Evolutionary conservation across 2,113 vertebrate genomes (phyloP).

Genomic region (Dasyornis broadbenti): DNA sequence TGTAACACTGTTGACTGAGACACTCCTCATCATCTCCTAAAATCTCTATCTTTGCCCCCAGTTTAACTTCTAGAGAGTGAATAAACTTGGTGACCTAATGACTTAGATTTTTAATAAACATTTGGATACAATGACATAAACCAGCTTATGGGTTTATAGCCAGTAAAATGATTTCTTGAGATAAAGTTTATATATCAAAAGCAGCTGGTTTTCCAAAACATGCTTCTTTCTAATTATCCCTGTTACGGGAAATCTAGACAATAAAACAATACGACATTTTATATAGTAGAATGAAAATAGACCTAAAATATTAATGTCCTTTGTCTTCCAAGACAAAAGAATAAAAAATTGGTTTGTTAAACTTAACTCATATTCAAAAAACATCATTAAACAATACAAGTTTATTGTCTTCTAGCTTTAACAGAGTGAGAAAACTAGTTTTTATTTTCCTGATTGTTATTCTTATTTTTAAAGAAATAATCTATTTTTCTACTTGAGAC

Average conservation of each 20-base stretch:
- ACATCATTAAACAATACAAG: neutral
- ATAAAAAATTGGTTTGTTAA: neutral
- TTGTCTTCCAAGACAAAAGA: neutral
- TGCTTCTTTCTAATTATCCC: neutral
- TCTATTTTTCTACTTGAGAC: neutral
- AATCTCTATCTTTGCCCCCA: neutral
- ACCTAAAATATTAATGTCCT: neutral
- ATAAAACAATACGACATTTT: neutral
- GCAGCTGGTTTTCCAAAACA: neutral
- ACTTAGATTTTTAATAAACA: neutral
- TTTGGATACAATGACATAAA: neutral
- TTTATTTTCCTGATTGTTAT: neutral
- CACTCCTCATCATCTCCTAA: neutral
- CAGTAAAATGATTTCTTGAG: neutral
- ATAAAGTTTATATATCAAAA: neutral
- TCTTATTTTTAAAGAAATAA: neutral
- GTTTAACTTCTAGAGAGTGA: neutral
- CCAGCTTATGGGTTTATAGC: neutral
- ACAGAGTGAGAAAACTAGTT: neutral
- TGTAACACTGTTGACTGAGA: neutral
- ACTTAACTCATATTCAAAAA: neutral
- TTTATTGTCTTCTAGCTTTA: neutral
- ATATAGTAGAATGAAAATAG: neutral
- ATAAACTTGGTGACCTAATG: neutral
- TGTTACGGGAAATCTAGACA: neutral